Evolutionary conservation across 2,888 invertebrate species (phyloP), one percentile per base, ranked within the genome.

Genomic region (Ditula angustiorana): DNA sequence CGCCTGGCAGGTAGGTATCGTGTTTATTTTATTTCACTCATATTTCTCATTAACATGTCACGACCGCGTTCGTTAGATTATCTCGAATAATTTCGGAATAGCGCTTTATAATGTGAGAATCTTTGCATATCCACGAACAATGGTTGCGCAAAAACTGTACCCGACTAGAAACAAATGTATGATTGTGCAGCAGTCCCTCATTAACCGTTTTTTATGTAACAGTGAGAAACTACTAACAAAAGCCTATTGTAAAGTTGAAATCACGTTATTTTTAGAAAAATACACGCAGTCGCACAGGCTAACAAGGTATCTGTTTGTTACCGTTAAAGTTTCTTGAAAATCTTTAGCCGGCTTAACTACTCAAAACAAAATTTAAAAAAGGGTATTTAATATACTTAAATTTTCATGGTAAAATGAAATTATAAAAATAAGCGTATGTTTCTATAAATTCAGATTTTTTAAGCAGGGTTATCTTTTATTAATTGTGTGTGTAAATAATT

Each of bases 91-190:
- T 81, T 80, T 82, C 64, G 72, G 74, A 77, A 77, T 69, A 64
- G 28, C 57, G 23, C 68, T 73, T 73, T 66, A 70, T 33, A 69
- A 77, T 78, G 81, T 84, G 87, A 71, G 86, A 87, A 83, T 67
- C 71, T 69, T 74, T 74, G 67, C 66, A 74, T 72, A 75, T 79
- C 77, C 71, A 73, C 76, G 80, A 79, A 87, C 86, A 88, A 87
- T 84, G 75, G 76, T 76, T 76, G 72, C 63, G 79, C 78, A 82
- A 86, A 86, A 83, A 82, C 71, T 76, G 69, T 70, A 74, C 77
- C 78, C 78, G 71, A 76, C 58, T 57, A 59, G 50, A 78, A 74
- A 76, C 74, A 75, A 69, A 70, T 72, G 72, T 78, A 73, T 73
- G 74, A 81, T 79, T 78, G 78, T 76, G 72, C 71, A 73, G 71